These are phyloP conservation scores for Ptiloglossa arizonensis DNA, from an alignment of 1,140 invertebrate genomes.

Conservation along the genomic window DNA sequence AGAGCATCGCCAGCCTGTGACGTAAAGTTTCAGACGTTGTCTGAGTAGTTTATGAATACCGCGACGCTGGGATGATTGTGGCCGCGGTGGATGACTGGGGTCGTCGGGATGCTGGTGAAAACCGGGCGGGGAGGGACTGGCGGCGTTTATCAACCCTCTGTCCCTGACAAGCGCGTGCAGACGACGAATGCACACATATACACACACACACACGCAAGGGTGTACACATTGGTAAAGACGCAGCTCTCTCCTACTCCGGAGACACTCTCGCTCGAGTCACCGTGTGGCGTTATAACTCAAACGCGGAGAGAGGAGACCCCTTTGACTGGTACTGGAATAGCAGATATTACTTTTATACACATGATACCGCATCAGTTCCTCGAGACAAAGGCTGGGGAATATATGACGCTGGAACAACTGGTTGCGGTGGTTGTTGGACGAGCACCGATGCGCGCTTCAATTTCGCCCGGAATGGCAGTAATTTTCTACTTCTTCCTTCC, in stretches of 20 bases:
- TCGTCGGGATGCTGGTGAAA: conserved; percentile 37
- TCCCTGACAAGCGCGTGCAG: conserved; percentile 48
- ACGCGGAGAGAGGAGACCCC: conserved; percentile 53
- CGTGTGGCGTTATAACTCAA: conserved; percentile 60
- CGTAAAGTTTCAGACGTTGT: conserved; percentile 69
- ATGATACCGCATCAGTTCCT: conserved; percentile 62
- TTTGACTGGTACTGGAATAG: conserved; percentile 58
- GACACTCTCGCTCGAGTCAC: conserved; percentile 16
- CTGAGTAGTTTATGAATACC: conserved; percentile 73
- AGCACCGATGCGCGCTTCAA: conserved; percentile 42
- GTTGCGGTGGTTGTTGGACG: conserved; percentile 30
- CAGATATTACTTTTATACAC: conserved; percentile 68
- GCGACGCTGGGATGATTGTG: conserved; percentile 64
- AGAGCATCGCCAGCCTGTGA: conserved; percentile 53
- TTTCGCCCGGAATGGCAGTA: conserved; percentile 48
- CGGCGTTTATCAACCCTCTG: conserved; percentile 70
- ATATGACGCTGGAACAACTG: conserved; percentile 26
- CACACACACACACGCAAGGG: no score
- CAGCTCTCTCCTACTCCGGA: conserved; percentile 20
- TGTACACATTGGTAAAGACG: no score
- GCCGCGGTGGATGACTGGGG: conserved; percentile 26
- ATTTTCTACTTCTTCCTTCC: conserved; percentile 47
- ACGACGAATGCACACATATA: not conserved
- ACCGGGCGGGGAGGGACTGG: conserved; percentile 15
- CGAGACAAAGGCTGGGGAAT: conserved; percentile 57